Conservation (phyloP, 2,888 invertebrate genomes). For the Sialis lutaria region DNA sequence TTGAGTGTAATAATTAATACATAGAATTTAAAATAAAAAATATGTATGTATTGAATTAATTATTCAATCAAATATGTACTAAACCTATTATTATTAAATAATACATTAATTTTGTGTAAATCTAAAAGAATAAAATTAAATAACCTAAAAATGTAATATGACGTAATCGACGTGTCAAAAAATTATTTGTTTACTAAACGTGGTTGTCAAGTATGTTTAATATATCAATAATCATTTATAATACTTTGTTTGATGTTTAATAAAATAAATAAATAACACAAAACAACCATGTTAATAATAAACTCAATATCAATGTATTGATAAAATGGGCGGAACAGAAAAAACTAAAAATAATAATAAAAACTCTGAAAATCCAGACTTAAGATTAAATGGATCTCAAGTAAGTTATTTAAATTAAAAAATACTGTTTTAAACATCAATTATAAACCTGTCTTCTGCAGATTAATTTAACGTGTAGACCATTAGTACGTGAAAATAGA, state of each 20-base stretch:
- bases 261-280: neutral
- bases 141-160: too few relatives aligned
- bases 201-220: neutral
- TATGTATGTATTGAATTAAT: too few relatives aligned
- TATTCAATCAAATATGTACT: too few relatives aligned
- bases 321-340: constrained; percentile 1
- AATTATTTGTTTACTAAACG: too few relatives aligned
- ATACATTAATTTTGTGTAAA: too few relatives aligned
- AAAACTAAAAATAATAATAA: constrained; percentile 7
- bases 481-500: constrained; percentile 5
- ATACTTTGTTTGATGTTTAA: neutral
- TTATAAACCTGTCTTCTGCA: constrained; percentile 1
- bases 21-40: too few relatives aligned
- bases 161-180: too few relatives aligned
- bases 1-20: too few relatives aligned
- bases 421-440: neutral
- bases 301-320: neutral
- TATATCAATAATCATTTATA: neutral
- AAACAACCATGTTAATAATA: neutral
- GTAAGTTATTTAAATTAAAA: constrained; percentile 8
- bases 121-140: too few relatives aligned
- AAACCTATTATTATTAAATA: too few relatives aligned
- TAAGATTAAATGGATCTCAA: constrained; percentile 14
- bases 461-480: constrained; percentile 8
- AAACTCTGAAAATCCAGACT: constrained; percentile 10